phyloP scores from a whole-genome alignment of 1,140 invertebrate genomes.

The Sycophaga agraensis region DNA sequence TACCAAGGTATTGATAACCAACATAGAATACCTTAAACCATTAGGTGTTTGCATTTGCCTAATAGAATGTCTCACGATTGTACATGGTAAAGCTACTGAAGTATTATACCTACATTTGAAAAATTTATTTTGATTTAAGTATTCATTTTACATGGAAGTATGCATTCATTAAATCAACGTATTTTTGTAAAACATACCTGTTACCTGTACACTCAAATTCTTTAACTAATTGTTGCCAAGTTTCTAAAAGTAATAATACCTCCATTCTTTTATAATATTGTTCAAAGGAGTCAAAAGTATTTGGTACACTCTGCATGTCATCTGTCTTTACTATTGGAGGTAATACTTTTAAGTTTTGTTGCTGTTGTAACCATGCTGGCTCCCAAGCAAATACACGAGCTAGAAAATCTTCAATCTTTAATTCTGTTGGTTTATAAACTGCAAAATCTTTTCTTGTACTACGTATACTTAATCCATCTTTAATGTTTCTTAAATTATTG shows the following conservation, averaged over 20 bases:
- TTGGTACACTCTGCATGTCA: slow-evolving; percentile 29
- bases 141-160: too few relatives aligned
- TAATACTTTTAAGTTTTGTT: slow-evolving; percentile 26
- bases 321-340: slow-evolving; percentile 35
- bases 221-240: slow-evolving; percentile 39
- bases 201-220: slow-evolving; percentile 33
- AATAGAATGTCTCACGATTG: slow-evolving; percentile 35
- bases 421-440: neutral
- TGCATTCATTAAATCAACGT: too few relatives aligned
- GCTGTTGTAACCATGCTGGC: slow-evolving; percentile 44
- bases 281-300: slow-evolving; percentile 36
- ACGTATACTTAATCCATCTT: slow-evolving; percentile 35
- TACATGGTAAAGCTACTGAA: slow-evolving; percentile 32
- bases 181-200: too few relatives aligned
- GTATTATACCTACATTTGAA: slow-evolving; percentile 16
- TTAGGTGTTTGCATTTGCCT: slow-evolving; percentile 18
- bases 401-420: slow-evolving; percentile 41
- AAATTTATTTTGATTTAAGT: neutral
- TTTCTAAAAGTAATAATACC: slow-evolving; percentile 40
- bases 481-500: slow-evolving; percentile 37
- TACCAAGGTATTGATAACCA: slow-evolving; percentile 36
- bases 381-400: slow-evolving; percentile 41
- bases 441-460: neutral
- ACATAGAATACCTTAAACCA: slow-evolving; percentile 29
- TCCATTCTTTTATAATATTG: slow-evolving; percentile 40